Conservation (phyloP, 2,888 invertebrate genomes). For the Callimorpha dominula region DNA sequence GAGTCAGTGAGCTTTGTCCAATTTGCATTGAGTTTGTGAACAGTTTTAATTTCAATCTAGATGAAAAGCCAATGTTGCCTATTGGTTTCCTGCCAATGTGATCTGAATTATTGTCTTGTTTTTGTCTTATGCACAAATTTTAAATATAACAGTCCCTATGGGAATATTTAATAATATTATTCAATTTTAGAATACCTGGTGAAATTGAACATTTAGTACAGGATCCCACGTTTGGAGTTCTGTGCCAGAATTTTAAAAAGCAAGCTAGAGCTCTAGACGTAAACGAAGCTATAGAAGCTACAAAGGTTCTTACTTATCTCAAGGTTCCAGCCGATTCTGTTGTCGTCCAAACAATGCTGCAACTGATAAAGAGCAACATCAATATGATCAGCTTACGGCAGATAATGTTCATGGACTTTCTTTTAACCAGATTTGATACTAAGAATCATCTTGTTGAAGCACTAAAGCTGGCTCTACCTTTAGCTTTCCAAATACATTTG, state of each 20-base stretch:
- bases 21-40: neutral
- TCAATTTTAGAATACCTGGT: slow-evolving; percentile 58
- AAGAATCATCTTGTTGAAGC: slow-evolving; percentile 88
- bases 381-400: slow-evolving; percentile 88
- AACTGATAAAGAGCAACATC: slow-evolving; percentile 87
- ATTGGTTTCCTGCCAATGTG: no score
- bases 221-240: slow-evolving; percentile 85
- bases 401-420: slow-evolving; percentile 88
- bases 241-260: slow-evolving; percentile 87
- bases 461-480: slow-evolving; percentile 88
- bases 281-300: slow-evolving; percentile 86
- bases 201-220: slow-evolving; percentile 77
- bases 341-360: slow-evolving; percentile 88
- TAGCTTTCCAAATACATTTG: slow-evolving; percentile 89
- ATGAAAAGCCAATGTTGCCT: no score
- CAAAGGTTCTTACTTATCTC: slow-evolving; percentile 87
- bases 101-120: no score
- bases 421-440: slow-evolving; percentile 81
- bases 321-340: slow-evolving; percentile 86
- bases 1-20: no score
- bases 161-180: neutral
- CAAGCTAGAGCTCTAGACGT: slow-evolving; percentile 83
- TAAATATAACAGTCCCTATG: no score
- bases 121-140: no score
- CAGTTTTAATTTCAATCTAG: no score